Evolutionary conservation across 2,113 vertebrate species (phyloP).

Genomic region (Anhinga anhinga): DNA sequence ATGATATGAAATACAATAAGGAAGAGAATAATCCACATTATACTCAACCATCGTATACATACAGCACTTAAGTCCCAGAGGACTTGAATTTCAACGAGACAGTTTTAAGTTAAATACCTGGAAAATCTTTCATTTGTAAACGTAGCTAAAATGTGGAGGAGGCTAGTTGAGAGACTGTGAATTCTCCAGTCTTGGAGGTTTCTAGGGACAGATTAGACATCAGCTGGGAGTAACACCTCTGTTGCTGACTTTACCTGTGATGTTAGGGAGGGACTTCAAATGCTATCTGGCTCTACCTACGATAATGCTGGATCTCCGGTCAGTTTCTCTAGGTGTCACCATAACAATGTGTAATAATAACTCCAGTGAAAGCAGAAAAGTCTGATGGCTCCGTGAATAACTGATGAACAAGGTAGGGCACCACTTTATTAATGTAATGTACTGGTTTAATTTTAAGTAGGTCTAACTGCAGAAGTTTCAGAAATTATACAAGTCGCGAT

Average conservation of each 20-base stretch:
- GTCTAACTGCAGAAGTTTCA: not conserved
- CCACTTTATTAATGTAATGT: not conserved
- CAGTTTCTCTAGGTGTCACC: conserved; percentile 41
- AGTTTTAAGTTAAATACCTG: not conserved
- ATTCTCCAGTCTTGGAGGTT: not conserved
- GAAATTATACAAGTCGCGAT: not conserved
- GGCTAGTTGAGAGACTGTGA: not conserved
- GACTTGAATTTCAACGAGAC: not conserved
- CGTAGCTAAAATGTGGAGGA: not conserved
- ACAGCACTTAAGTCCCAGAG: not conserved
- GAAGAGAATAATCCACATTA: not conserved
- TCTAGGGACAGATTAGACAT: not conserved
- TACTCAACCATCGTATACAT: not conserved
- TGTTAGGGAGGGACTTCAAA: not conserved
- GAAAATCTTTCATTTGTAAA: not conserved
- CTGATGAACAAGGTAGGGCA: not conserved
- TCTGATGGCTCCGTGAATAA: not conserved
- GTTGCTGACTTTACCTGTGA: not conserved
- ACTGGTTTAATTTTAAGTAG: not conserved
- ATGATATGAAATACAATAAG: not conserved
- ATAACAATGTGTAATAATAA: not conserved
- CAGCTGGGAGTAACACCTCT: not conserved
- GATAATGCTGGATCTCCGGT: not conserved
- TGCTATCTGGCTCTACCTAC: not conserved
- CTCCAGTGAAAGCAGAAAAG: not conserved